Percentiles rank a stretch among this genome's conserved stretches.
phyloP scores from a whole-genome alignment of 2,888 invertebrate species.

The Bhutanitis thaidina region DNA sequence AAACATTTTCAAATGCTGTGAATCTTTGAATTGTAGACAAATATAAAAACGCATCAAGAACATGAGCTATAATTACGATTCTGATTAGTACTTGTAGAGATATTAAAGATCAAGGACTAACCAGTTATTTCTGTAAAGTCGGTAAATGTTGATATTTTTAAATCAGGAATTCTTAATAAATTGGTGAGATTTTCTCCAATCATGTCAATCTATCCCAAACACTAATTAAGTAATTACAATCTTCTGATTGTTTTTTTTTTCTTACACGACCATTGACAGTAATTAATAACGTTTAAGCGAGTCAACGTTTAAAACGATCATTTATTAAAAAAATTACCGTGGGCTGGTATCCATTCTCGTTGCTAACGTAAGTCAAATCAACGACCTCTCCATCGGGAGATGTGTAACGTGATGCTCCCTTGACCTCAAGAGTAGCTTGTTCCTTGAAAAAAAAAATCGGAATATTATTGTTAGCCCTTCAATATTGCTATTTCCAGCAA shows the following conservation, averaged over 20 bases:
- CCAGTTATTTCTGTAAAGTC: neutral
- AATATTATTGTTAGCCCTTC: neutral
- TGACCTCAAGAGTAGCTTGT: conserved; percentile 50
- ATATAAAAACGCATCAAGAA: neutral
- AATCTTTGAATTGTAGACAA: neutral
- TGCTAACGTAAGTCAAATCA: conserved; percentile 67
- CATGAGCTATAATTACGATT: neutral
- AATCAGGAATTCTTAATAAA: too few species aligned
- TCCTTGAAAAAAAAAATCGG: conserved; percentile 27
- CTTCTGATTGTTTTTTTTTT: too few species aligned
- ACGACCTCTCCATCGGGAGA: conserved; percentile 74
- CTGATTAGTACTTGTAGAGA: conserved; percentile 17
- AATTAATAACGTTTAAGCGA: too few species aligned
- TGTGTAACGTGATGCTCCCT: conserved; percentile 69
- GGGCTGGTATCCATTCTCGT: conserved; percentile 72
- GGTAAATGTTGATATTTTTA: neutral
- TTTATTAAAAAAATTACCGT: conserved; percentile 29
- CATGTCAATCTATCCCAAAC: too few species aligned
- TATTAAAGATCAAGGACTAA: conserved; percentile 29
- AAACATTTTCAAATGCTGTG: neutral
- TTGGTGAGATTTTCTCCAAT: too few species aligned
- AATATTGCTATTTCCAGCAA: neutral
- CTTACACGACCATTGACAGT: too few species aligned
- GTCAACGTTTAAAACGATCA: neutral
- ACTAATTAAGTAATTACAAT: too few species aligned